These are phyloP conservation scores for Orius laevigatus DNA, from an alignment of 1,140 invertebrate genomes.

Conservation along the genomic window DNA sequence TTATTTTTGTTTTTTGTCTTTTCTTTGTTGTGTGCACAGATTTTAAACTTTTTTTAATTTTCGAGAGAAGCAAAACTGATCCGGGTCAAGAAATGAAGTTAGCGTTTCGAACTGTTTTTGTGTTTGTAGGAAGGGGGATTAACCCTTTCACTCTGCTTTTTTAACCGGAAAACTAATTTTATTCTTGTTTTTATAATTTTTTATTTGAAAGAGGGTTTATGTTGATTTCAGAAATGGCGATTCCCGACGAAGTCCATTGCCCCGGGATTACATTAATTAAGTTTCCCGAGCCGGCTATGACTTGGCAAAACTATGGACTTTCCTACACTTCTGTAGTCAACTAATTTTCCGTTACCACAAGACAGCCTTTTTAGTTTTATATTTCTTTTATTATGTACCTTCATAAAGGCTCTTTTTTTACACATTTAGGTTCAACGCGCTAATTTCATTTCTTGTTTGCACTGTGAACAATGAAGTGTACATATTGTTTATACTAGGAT, in stretches of 20 bases:
- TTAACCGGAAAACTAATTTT: too few species aligned
- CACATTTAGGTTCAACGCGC: neutral
- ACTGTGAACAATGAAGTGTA: too few species aligned
- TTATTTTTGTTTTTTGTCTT: constrained; percentile 9
- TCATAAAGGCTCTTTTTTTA: neutral
- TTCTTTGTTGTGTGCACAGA: neutral
- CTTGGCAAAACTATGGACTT: constrained; percentile 9
- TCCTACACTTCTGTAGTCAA: constrained; percentile 11
- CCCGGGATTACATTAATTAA: constrained; percentile 9
- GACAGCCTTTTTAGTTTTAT: neutral
- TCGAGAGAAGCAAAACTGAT: constrained; percentile 1
- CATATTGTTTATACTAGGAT: too few species aligned
- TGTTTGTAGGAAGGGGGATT: neutral
- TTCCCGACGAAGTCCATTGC: constrained; percentile 7
- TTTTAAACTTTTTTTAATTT: neutral
- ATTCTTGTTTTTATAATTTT: too few species aligned
- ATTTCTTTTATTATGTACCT: neutral
- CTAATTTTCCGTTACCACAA: neutral
- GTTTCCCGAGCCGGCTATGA: constrained; percentile 8
- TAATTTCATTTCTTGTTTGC: constrained; percentile 7
- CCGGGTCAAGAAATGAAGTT: neutral
- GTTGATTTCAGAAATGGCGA: constrained; percentile 11
- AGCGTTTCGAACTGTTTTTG: neutral
- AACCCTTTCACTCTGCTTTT: too few species aligned
- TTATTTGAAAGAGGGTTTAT: neutral